These are phyloP conservation scores for Chrysodeixis includens DNA, from an alignment of 2,888 invertebrate genomes.

Conservation along the genomic window DNA sequence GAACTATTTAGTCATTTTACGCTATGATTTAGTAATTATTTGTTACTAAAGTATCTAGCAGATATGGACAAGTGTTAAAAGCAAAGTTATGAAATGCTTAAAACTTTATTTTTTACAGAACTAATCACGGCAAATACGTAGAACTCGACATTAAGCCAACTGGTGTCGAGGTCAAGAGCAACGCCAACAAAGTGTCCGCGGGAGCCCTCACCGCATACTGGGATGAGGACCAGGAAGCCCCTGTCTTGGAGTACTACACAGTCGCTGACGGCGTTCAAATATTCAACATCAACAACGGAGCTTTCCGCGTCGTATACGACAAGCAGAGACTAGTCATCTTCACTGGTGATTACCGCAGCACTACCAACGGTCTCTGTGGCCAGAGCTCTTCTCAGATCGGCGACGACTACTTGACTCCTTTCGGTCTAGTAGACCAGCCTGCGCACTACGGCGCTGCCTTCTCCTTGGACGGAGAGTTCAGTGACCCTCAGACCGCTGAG, in stretches of 20 bases:
- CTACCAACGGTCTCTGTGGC: conserved; percentile 91
- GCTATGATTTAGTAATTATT: too few relatives aligned
- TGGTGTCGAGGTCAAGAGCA: conserved; percentile 78
- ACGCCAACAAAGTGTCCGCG: conserved; percentile 76
- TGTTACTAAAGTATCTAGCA: too few relatives aligned
- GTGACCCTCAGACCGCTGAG: conserved; percentile 79
- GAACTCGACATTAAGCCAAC: conserved; percentile 77
- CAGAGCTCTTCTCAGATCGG: conserved; percentile 88
- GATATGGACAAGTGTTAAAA: too few relatives aligned
- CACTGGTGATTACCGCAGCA: conserved; percentile 82
- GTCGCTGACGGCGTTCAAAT: conserved; percentile 72
- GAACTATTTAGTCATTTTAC: too few relatives aligned
- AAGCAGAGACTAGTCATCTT: conserved; percentile 87
- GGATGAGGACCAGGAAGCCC: conserved; percentile 75
- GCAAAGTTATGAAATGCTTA: background rate
- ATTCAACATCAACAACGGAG: conserved; percentile 64
- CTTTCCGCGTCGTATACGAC: conserved; percentile 88
- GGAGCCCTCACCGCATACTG: conserved; percentile 77
- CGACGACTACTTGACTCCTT: conserved; percentile 90
- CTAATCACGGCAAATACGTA: conserved; percentile 71
- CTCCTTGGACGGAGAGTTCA: conserved; percentile 83
- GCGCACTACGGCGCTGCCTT: conserved; percentile 89
- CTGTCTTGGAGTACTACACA: conserved; percentile 80
- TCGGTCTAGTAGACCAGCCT: conserved; percentile 86
- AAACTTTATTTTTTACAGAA: conserved; percentile 58